Conservation (phyloP, 2,113 vertebrate genomes). For the Equus przewalskii region DNA sequence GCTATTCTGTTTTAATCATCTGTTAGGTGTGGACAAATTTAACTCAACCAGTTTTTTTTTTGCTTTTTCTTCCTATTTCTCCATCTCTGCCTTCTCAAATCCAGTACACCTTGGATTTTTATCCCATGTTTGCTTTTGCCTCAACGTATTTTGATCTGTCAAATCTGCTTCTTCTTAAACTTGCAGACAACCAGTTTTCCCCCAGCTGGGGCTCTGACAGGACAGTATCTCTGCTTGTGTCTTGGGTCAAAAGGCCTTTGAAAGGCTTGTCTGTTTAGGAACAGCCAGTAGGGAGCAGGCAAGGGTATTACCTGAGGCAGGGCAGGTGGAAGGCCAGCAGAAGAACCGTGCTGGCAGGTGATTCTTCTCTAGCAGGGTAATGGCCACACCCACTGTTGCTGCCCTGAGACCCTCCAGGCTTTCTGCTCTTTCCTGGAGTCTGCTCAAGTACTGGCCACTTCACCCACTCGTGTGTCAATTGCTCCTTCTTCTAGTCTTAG, state of each 20-base stretch:
- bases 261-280: not conserved
- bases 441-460: not conserved
- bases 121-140: not conserved
- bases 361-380: not conserved
- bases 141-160: not conserved
- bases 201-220: not conserved
- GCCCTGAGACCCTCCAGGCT: not conserved
- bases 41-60: not conserved
- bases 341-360: accelerated
- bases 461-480: not conserved
- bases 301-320: not conserved
- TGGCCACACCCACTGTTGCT: not conserved
- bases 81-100: not conserved
- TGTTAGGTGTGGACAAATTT: not conserved
- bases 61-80: not conserved
- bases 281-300: not conserved
- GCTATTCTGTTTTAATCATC: slow-evolving; percentile 13
- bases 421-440: not conserved
- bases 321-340: not conserved
- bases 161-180: not conserved
- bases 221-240: not conserved
- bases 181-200: not conserved
- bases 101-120: not conserved
- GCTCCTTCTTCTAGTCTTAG: not conserved
- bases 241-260: not conserved